A percentile compares a stretch with the other conserved stretches of the same genome.
Conservation (phyloP, 2,888 invertebrate species). For the Chymomyza procnemis region DNA sequence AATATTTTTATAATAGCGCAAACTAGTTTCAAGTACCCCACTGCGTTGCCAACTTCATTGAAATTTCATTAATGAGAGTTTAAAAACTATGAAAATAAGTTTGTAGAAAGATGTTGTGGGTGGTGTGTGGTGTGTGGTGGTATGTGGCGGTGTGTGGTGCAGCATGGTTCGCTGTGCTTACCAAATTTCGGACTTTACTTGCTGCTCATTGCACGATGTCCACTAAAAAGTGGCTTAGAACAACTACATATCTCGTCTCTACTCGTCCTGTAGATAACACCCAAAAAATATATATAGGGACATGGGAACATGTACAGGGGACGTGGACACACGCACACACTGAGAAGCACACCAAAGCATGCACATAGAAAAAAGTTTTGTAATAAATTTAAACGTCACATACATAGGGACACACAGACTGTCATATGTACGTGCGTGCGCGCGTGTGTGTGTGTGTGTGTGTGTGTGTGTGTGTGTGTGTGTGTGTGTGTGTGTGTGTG, state of each 20-base stretch:
- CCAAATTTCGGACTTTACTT: not conserved
- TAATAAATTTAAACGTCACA: constrained; percentile 21
- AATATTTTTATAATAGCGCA: no score
- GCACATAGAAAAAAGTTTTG: constrained; percentile 14
- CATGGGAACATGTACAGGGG: not conserved
- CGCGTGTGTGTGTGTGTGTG: not conserved
- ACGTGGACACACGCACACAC: not conserved
- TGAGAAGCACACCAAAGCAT: not conserved
- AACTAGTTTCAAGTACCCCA: no score
- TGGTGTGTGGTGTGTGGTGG: no score
- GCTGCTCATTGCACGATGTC: not conserved
- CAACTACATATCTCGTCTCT: not conserved
- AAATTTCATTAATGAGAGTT: not conserved
- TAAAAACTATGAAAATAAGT: no score
- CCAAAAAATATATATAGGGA: not conserved
- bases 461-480: not conserved
- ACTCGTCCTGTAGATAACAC: not conserved
- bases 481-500: not conserved
- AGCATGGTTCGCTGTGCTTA: not conserved
- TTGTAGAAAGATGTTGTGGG: no score
- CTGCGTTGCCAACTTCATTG: not conserved
- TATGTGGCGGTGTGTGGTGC: no score
- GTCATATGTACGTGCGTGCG: not conserved
- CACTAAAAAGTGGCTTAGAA: not conserved
- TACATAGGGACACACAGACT: not conserved